Conservation (phyloP, 2,797 vertebrate species). For the Fistularia tabacaria region DNA sequence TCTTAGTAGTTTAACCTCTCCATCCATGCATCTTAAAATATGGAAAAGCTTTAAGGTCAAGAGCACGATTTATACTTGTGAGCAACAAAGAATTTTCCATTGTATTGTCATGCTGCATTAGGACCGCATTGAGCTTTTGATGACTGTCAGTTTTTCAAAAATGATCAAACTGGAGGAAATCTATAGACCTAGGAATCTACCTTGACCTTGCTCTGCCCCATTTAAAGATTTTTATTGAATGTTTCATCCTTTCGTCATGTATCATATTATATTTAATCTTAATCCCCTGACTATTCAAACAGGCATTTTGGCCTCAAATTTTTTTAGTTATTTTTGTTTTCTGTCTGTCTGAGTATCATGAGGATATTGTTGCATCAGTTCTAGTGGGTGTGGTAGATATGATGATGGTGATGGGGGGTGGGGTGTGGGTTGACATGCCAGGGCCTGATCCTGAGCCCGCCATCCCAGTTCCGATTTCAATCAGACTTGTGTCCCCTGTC, state of each 20-base stretch:
- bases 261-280: constrained; percentile 4
- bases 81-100: constrained; percentile 17
- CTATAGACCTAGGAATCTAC: not conserved
- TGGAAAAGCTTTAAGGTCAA: constrained; percentile 27
- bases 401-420: too few relatives aligned
- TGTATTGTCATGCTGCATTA: not conserved
- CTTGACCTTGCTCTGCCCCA: not conserved
- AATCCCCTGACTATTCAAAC: constrained; percentile 2
- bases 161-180: too few relatives aligned
- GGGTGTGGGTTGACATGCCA: constrained; percentile 57
- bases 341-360: constrained; percentile 37
- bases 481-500: constrained; percentile 52
- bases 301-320: constrained; percentile 10
- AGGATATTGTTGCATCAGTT: constrained; percentile 51
- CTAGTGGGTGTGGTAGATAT: constrained; percentile 8
- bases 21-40: constrained; percentile 20
- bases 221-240: not conserved
- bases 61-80: not conserved
- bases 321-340: not conserved
- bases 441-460: constrained; percentile 50
- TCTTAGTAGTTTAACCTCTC: constrained; percentile 35
- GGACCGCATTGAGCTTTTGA: too few relatives aligned
- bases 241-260: constrained; percentile 11
- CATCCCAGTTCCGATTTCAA: constrained; percentile 45
- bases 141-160: too few relatives aligned